Conservation (phyloP, 2,888 invertebrate species). For the Folsomia manolachei region DNA sequence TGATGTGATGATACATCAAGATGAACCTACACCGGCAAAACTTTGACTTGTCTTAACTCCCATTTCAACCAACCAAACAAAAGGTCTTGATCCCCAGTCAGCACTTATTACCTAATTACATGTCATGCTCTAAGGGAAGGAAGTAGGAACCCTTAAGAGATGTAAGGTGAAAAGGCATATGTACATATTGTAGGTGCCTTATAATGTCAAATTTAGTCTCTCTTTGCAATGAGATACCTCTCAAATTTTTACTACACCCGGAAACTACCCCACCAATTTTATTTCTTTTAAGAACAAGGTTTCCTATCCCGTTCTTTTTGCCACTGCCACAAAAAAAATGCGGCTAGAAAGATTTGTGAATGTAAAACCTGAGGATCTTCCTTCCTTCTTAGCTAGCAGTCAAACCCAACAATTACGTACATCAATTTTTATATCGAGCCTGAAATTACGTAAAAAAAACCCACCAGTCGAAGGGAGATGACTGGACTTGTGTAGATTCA, state of each 20-base stretch:
- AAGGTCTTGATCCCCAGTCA: slow-evolving; percentile 9
- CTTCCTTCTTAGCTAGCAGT: no score
- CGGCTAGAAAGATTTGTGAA: neutral
- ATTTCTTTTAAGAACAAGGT: neutral
- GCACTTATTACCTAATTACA: slow-evolving; percentile 6
- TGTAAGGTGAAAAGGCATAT: neutral
- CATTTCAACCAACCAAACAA: no score
- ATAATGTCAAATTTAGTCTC: no score
- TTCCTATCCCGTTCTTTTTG: no score
- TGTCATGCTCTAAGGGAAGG: neutral
- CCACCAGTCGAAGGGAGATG: no score
- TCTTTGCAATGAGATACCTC: no score
- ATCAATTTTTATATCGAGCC: slow-evolving; percentile 51
- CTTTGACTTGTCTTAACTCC: no score
- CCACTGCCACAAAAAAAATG: neutral
- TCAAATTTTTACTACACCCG: neutral
- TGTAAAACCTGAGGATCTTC: no score
- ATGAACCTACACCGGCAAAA: neutral
- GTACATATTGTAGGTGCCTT: no score
- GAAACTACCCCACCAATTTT: neutral
- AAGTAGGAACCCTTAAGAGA: no score
- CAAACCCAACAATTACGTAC: slow-evolving; percentile 50
- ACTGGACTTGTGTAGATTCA: no score
- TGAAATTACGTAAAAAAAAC: slow-evolving; percentile 45
- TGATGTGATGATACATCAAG: slow-evolving; percentile 8